phyloP scores from a whole-genome alignment of 2,888 invertebrate genomes.

The Didymodactylos carnosus region DNA sequence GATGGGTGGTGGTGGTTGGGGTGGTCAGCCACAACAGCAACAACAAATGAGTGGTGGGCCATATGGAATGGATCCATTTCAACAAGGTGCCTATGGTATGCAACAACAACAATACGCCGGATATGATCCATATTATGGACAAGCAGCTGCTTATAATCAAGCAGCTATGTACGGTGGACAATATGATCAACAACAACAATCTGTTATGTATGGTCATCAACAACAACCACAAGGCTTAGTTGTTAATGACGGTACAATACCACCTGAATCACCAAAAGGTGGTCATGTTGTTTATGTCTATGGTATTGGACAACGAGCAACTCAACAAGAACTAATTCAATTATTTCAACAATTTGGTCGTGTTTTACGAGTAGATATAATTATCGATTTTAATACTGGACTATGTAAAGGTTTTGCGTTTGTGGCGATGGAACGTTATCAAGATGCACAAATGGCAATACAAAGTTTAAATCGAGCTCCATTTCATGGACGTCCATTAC shows the following conservation, averaged over 20 bases:
- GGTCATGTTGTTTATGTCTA: not conserved
- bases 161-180: not conserved
- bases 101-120: too few species aligned
- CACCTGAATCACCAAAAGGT: not conserved
- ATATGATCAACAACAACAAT: not conserved
- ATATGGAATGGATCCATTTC: not conserved
- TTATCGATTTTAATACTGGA: not conserved
- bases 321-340: not conserved
- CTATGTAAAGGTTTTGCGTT: not conserved
- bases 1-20: too few species aligned
- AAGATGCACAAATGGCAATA: not conserved
- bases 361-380: not conserved
- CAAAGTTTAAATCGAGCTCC: not conserved
- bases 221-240: too few species aligned
- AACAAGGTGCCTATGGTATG: too few species aligned
- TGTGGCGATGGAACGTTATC: not conserved
- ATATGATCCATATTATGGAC: too few species aligned
- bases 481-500: not conserved
- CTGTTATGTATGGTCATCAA: not conserved
- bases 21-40: too few species aligned
- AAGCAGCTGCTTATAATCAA: too few species aligned
- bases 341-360: not conserved
- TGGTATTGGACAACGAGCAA: not conserved
- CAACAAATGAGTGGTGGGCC: not conserved
- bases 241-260: too few species aligned